Base-by-base conservation (phyloP, 53 echinoderm and acorn worm species). In the Holothuria leucospilota region DNA sequence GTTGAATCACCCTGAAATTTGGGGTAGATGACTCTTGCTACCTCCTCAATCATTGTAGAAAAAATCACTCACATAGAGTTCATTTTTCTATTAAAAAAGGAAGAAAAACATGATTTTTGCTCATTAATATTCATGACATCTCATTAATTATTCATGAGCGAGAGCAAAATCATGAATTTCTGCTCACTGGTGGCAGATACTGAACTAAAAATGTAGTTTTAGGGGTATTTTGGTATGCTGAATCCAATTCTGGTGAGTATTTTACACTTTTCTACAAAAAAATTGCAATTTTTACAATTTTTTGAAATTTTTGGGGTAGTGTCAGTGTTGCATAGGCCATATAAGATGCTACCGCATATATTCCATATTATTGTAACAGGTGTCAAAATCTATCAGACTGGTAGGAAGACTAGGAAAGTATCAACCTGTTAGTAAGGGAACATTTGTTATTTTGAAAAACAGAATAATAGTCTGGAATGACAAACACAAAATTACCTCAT, bases 61-160 rank as follows among this genome's bases (percentile, higher is more conserved):
- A 60, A 60, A 15, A 15, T 20, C 13, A 15, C 20, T 60, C 20
- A 15, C 60, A 60, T 60, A 13, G 13, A 15, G 13, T 15, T 20
- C 13, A 60, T 60, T 60, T 60, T 15, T 60, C 60, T 13, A 15
- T 13, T 20, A 20, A 60, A 60, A 60, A 60, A 15, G 20, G 20
- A 20, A 20, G 60, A 60, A 60, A 60, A 60, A 60, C 60, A 60
- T 60, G 20, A 60, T 15, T 60, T 60, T 60, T 60, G 60, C 60
- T 60, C 60, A 60, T 60, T 60, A 60, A 60, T 60, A 60, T 60
- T 60, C 60, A 60, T 60, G 13, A 60, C 13, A 20, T n/a, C 60
- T 60, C 60, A 60, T 60, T 60, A 60, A 60, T 60, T 60, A 60
- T 60, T 60, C 60, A 60, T 60, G 60, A 60, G 60, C 60, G 13